Conservation (phyloP, 2,113 vertebrate species). For the Paramisgurnus dabryanus region DNA sequence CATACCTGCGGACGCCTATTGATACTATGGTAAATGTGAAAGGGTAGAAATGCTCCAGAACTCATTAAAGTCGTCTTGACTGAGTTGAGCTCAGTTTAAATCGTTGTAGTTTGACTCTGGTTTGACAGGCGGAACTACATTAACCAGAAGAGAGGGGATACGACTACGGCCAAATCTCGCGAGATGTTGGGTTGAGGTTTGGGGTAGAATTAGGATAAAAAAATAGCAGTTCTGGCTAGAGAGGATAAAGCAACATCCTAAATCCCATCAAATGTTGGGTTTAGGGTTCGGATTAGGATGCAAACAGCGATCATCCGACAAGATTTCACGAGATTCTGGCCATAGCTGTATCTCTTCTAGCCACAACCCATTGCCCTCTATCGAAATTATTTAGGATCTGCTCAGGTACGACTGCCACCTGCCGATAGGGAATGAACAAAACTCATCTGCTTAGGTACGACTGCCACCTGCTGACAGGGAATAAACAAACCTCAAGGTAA, state of each 20-base stretch:
- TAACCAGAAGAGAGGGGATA: neutral
- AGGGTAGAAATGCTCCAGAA: neutral
- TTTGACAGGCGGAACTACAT: conserved; percentile 11
- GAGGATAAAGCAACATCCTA: no score
- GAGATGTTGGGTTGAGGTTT: no score
- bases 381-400: neutral
- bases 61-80: neutral
- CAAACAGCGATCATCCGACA: no score
- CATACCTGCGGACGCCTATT: neutral
- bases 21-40: neutral
- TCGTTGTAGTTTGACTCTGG: neutral
- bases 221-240: no score
- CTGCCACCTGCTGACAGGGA: no score
- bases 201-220: no score
- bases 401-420: conserved; percentile 28
- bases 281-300: no score
- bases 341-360: no score
- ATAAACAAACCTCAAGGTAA: no score
- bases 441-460: neutral
- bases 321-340: no score
- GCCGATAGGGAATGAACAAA: conserved; percentile 13
- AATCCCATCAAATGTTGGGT: no score
- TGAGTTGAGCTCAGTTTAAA: neutral
- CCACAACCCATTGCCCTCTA: neutral
- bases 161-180: no score